Conservation (phyloP, 35 echinoderm and acorn worm species). For the Ptychodera flava region DNA sequence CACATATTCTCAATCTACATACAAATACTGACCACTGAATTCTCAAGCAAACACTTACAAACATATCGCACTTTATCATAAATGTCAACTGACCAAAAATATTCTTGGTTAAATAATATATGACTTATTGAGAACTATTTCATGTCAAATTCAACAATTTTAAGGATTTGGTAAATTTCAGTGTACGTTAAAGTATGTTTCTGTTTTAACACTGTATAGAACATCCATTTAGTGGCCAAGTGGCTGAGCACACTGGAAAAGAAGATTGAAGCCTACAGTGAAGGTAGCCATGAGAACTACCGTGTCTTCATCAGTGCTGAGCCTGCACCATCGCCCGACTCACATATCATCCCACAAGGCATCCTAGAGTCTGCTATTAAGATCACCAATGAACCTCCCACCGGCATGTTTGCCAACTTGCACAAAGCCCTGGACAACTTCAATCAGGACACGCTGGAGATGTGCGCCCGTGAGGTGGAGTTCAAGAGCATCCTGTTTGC, state of each 20-base stretch:
- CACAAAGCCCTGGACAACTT: constrained; percentile 97
- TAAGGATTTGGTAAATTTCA: no score
- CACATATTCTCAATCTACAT: no score
- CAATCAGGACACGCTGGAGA: constrained; percentile 94
- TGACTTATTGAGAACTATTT: no score
- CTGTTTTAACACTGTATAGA: no score
- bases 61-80: no score
- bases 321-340: constrained; percentile 67
- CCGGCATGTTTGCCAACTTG: constrained; percentile 97
- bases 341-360: constrained; percentile 90
- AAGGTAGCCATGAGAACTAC: constrained; percentile 70
- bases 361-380: constrained; percentile 97
- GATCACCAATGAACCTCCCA: constrained; percentile 99
- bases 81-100: no score
- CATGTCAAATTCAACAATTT: no score
- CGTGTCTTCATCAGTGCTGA: constrained; percentile 98
- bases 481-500: constrained; percentile 96
- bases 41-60: no score
- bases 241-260: constrained; percentile 96
- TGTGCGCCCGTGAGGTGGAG: constrained; percentile 95
- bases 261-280: constrained; percentile 87
- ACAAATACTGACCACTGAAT: no score
- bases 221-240: constrained; percentile 99
- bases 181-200: no score
- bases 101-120: no score